A percentile compares a stretch with the other conserved stretches of the same genome.
These are phyloP conservation scores for Planiliza haematocheilus DNA, from an alignment of 2,113 vertebrate genomes.

Conservation along the genomic window DNA sequence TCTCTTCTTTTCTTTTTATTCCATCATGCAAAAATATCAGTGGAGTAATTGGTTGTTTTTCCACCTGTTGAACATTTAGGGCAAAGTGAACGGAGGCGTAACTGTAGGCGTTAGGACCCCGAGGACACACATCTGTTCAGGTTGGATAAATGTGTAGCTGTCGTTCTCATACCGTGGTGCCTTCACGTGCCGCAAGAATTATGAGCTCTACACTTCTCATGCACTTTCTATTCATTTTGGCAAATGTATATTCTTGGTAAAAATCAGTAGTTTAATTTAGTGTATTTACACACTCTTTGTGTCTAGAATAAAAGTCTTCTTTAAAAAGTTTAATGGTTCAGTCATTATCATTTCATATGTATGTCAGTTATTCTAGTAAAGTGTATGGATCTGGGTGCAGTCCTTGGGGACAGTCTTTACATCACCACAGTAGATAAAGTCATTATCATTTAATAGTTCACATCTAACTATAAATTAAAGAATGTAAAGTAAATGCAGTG, in stretches of 20 bases:
- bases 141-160: slow-evolving; percentile 10
- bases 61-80: slow-evolving; percentile 59
- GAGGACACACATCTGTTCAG: slow-evolving; percentile 7
- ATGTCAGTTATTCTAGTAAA: no score
- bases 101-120: slow-evolving; percentile 11
- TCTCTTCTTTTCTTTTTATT: not conserved
- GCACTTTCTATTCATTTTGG: not conserved
- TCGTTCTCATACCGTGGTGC: slow-evolving; percentile 33
- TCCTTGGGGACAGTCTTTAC: no score
- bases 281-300: not conserved
- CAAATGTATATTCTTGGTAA: not conserved
- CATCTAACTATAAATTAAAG: no score
- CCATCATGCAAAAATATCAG: not conserved
- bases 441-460: no score
- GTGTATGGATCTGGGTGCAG: no score
- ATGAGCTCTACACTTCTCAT: not conserved
- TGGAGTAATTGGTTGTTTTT: slow-evolving; percentile 7
- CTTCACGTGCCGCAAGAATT: slow-evolving; percentile 18
- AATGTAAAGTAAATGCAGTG: no score
- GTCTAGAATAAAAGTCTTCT: not conserved
- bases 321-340: no score
- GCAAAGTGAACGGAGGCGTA: slow-evolving; percentile 4
- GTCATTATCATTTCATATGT: no score
- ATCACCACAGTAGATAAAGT: no score
- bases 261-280: not conserved